Evolutionary conservation across 2,113 vertebrate genomes (phyloP).

Genomic region (Oreochromis tanganicae): DNA sequence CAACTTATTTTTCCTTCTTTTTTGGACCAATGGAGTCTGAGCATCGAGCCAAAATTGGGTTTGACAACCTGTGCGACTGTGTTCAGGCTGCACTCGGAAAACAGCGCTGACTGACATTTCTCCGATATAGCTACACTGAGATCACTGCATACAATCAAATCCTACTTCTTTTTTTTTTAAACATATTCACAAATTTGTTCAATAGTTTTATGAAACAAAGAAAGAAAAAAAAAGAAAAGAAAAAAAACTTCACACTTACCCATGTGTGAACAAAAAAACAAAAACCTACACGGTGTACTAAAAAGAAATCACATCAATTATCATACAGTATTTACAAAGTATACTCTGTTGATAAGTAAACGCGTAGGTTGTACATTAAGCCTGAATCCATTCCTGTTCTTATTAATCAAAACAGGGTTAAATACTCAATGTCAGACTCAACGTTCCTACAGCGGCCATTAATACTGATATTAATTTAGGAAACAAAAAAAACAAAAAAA

Average conservation of each 20-base stretch:
- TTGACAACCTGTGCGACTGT: neutral
- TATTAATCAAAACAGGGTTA: neutral
- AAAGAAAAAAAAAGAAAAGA: neutral
- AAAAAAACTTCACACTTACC: constrained; percentile 53
- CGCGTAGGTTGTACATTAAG: neutral
- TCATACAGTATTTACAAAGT: constrained; percentile 63
- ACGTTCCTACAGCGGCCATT: neutral
- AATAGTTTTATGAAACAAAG: neutral
- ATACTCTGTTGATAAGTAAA: neutral
- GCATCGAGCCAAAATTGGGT: neutral
- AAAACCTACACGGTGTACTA: neutral
- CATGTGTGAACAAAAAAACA: constrained; percentile 30
- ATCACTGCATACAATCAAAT: neutral
- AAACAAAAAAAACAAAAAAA: neutral
- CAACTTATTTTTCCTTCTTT: neutral
- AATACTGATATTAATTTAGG: constrained; percentile 9
- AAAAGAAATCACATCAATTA: constrained; percentile 14
- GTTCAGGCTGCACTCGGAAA: neutral
- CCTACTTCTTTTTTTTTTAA: neutral
- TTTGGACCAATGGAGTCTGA: neutral
- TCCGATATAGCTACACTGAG: neutral
- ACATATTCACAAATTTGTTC: constrained; percentile 11
- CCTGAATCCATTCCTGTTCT: neutral
- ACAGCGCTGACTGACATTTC: neutral
- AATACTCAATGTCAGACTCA: neutral